A percentile compares a stretch with the other conserved stretches of the same genome.
Evolutionary conservation across 2,797 vertebrate species (phyloP).

Genomic region (Decapterus maruadsi): DNA sequence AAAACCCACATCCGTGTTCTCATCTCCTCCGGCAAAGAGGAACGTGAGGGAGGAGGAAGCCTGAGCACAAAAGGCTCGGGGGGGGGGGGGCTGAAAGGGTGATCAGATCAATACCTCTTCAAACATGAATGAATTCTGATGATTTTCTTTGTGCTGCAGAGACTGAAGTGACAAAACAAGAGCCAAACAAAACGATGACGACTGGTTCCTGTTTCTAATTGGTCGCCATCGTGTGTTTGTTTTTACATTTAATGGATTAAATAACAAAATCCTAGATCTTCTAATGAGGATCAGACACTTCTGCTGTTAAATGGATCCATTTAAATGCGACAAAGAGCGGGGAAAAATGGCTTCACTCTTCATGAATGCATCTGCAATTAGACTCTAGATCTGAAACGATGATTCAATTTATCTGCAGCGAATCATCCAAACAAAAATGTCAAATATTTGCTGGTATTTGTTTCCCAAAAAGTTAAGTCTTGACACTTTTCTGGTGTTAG

Average conservation of each 20-base stretch:
- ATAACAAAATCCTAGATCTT: background rate
- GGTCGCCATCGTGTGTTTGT: background rate
- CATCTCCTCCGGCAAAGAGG: slow-evolving; percentile 42
- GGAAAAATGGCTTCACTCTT: background rate
- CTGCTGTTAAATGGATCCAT: background rate
- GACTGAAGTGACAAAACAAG: slow-evolving; percentile 34
- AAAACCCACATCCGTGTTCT: slow-evolving; percentile 70
- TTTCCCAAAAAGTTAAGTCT: too few relatives aligned
- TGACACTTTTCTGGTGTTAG: too few relatives aligned
- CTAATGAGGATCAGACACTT: background rate
- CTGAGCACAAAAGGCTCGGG: slow-evolving; percentile 42
- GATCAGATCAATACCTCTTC: slow-evolving; percentile 69
- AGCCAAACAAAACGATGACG: slow-evolving; percentile 17
- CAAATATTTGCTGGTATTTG: background rate
- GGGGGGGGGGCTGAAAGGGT: slow-evolving; percentile 33
- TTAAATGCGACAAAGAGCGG: too few relatives aligned
- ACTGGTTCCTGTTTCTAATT: slow-evolving; percentile 3
- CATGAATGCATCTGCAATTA: background rate
- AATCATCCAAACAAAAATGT: background rate
- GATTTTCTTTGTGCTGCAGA: slow-evolving; percentile 53
- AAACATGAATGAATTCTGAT: slow-evolving; percentile 53
- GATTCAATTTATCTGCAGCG: background rate
- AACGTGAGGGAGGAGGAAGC: slow-evolving; percentile 52
- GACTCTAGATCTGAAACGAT: background rate
- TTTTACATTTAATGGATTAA: background rate